These are phyloP conservation scores for Pollenia griseotomentosa DNA, from an alignment of 2,888 invertebrate species.

Conservation along the genomic window DNA sequence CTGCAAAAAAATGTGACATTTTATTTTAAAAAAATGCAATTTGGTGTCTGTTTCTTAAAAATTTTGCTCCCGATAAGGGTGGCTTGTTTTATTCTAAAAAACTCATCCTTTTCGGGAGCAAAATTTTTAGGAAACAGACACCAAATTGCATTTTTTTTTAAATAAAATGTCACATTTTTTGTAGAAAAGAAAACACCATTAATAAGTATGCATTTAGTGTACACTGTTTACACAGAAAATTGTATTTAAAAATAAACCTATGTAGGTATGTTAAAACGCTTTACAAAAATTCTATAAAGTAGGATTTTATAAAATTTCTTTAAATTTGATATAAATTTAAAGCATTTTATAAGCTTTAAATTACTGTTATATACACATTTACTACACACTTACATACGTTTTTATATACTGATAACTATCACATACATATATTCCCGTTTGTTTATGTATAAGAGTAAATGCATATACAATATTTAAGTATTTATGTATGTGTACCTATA, in stretches of 20 bases:
- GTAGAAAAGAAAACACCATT: no score
- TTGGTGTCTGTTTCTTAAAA: no score
- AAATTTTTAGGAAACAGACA: no score
- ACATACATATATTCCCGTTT: constrained; percentile 26
- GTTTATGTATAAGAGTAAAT: constrained; percentile 10
- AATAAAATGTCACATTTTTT: no score
- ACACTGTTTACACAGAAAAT: no score
- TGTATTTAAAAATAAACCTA: not conserved
- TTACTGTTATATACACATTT: constrained; percentile 58
- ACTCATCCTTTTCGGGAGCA: no score
- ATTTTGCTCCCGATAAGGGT: no score
- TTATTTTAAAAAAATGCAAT: no score
- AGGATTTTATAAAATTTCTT: constrained; percentile 7
- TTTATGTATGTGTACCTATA: constrained; percentile 2
- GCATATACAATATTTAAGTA: constrained; percentile 27
- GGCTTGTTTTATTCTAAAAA: no score
- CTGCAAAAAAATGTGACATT: no score
- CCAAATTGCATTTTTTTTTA: no score
- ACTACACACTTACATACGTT: constrained; percentile 9
- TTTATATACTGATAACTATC: constrained; percentile 19
- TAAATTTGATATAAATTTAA: constrained; percentile 46
- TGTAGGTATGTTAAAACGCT: not conserved
- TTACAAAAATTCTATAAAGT: not conserved
- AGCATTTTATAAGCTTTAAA: constrained; percentile 62
- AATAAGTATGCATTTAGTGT: no score